Conservation (phyloP, 2,888 invertebrate species). For the Drosophila robusta region DNA sequence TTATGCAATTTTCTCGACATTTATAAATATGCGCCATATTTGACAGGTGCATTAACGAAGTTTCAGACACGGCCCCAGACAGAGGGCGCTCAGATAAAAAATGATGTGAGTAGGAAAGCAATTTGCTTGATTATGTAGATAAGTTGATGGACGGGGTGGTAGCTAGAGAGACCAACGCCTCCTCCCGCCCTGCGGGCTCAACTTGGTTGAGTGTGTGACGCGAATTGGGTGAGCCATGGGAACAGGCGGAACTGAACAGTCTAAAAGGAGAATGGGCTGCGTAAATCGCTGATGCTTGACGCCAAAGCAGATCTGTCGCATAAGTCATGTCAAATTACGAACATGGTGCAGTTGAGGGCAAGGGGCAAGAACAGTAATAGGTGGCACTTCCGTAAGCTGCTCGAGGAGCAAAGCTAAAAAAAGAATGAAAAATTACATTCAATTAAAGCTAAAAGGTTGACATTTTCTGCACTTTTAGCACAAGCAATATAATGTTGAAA, state of each 20-base stretch:
- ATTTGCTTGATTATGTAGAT: constrained; percentile 81
- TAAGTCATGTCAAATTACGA: constrained; percentile 80
- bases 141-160: constrained; percentile 48
- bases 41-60: constrained; percentile 81
- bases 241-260: constrained; percentile 19
- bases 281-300: constrained; percentile 80
- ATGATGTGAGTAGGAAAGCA: constrained; percentile 81
- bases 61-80: constrained; percentile 47
- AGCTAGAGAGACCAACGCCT: not conserved
- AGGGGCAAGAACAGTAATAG: not conserved
- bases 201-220: not conserved
- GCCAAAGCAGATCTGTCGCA: constrained; percentile 79
- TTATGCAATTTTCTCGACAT: constrained; percentile 76
- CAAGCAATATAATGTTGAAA: constrained; percentile 22
- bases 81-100: constrained; percentile 60
- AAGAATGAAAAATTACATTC: constrained; percentile 74
- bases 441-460: constrained; percentile 70
- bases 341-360: constrained; percentile 27
- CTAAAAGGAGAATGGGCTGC: constrained; percentile 29
- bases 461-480: constrained; percentile 20
- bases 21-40: constrained; percentile 72
- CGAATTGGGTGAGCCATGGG: constrained; percentile 7
- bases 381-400: constrained; percentile 6
- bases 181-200: constrained; percentile 2
- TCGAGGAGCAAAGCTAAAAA: constrained; percentile 24